Conservation (phyloP, 2,113 vertebrate species). For the Podilymbus podiceps region DNA sequence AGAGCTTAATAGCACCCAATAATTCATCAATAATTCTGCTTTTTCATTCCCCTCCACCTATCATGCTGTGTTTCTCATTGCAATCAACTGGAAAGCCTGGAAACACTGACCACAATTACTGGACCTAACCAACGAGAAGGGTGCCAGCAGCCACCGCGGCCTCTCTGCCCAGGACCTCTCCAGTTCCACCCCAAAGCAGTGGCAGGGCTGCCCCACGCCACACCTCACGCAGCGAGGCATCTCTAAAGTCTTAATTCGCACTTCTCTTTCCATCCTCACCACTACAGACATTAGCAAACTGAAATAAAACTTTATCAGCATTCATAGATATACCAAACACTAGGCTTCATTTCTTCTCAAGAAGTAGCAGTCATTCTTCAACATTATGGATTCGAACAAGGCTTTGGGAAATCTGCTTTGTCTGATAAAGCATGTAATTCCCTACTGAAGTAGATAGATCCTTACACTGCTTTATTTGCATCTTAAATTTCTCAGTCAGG, state of each 20-base stretch:
- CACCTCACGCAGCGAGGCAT: not conserved
- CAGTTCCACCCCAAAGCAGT: not conserved
- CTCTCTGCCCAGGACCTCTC: not conserved
- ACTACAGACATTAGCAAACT: not conserved
- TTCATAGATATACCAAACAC: not conserved
- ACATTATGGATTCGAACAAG: not conserved
- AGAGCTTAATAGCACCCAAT: not conserved
- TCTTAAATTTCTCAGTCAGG: not conserved
- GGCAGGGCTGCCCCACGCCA: too few species aligned
- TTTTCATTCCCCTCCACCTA: not conserved
- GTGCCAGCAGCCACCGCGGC: not conserved
- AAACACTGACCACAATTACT: not conserved
- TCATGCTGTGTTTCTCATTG: not conserved
- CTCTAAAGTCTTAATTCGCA: not conserved
- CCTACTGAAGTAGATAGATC: not conserved
- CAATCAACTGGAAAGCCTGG: not conserved
- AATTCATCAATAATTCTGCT: not conserved
- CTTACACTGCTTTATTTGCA: not conserved
- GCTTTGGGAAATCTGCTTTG: not conserved
- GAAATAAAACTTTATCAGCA: not conserved
- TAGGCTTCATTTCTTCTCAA: not conserved
- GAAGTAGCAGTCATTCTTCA: not conserved
- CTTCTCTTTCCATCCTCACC: not conserved
- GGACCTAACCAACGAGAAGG: not conserved
- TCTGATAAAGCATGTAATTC: not conserved